Evolutionary conservation across 2,888 invertebrate genomes (phyloP), one percentile per base, ranked within the genome.

Genomic region (Brassicogethes aeneus): DNA sequence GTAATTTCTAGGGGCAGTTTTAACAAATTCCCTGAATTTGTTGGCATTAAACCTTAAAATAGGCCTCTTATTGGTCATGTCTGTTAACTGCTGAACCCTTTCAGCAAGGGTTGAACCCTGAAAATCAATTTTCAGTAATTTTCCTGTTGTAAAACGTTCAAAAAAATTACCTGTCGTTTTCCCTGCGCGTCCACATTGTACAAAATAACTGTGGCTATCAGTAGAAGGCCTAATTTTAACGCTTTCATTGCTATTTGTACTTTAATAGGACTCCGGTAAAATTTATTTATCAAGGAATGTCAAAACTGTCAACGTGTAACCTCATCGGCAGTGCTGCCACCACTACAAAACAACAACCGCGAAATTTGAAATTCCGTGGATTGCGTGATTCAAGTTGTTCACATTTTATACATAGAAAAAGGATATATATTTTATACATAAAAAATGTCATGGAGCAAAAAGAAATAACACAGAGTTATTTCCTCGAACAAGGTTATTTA

Each of bases 21-120:
- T 90, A 0, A 97, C 85, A 68, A 79, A 93, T 56, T 93, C 91
- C 45, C 85, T 81, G 65, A 94, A 97, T 65, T 90, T 95, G 55
- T 87, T 89, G 2, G 88, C 82, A 69, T 97, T 97, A 55, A 99
- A 79, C 36, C 86, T 77, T 38, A 99, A 76, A 29, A 97, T 80
- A 0, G 94, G 79, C 61, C 85, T 84, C 61, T 93, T 93, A 46
- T 79, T 73, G 39, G 87, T 82, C 77, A 95, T 79, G 44, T 97
- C 96, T 44, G 85, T 80, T 47, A 99, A 72, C 61, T 93, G 90
- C 62, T 90, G 85, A 2, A 91, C 83, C 62, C 88, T 80, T 51
- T 92, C 91, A 35, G 82, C 79, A 43, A 91, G 61, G 2, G 77
- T 72, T 41, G 77, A 62, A 38, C 73, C 69, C 72, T 78, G 61